phyloP scores from a whole-genome alignment of 2,888 invertebrate genomes.

The Luperina testacea region DNA sequence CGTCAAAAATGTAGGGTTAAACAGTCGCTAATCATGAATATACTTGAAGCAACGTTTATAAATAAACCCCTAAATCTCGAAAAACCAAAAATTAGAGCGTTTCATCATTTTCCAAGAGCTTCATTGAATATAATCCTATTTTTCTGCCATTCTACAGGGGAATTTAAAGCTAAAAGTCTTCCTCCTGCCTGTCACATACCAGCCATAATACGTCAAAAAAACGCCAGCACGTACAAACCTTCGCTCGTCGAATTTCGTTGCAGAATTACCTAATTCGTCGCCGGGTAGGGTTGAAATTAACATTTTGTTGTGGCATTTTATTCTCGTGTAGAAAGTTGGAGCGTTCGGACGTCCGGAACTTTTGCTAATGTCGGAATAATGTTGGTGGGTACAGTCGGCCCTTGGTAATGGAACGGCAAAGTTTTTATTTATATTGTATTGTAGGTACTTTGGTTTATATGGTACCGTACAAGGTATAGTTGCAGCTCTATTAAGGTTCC shows the following conservation, averaged over 20 bases:
- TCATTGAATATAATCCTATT: background rate
- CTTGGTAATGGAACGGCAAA: slow-evolving; percentile 70
- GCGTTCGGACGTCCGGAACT: slow-evolving; percentile 78
- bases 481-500: slow-evolving; percentile 60
- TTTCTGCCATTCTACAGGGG: slow-evolving; percentile 6
- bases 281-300: slow-evolving; percentile 79
- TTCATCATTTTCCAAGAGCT: background rate
- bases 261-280: slow-evolving; percentile 75
- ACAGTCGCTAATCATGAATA: background rate
- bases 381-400: slow-evolving; percentile 70
- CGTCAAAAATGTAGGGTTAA: background rate
- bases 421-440: slow-evolving; percentile 72
- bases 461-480: slow-evolving; percentile 58
- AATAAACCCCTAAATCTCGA: background rate
- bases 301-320: slow-evolving; percentile 81
- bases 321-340: slow-evolving; percentile 77
- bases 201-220: slow-evolving; percentile 52
- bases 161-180: slow-evolving; percentile 42
- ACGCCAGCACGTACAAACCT: slow-evolving; percentile 51
- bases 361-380: slow-evolving; percentile 84
- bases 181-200: slow-evolving; percentile 32
- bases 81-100: background rate
- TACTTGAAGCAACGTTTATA: background rate
- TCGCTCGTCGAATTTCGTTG: slow-evolving; percentile 65
- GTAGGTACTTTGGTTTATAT: slow-evolving; percentile 68